Conservation (phyloP, 1,140 invertebrate genomes). For the Drosophila dunni region DNA sequence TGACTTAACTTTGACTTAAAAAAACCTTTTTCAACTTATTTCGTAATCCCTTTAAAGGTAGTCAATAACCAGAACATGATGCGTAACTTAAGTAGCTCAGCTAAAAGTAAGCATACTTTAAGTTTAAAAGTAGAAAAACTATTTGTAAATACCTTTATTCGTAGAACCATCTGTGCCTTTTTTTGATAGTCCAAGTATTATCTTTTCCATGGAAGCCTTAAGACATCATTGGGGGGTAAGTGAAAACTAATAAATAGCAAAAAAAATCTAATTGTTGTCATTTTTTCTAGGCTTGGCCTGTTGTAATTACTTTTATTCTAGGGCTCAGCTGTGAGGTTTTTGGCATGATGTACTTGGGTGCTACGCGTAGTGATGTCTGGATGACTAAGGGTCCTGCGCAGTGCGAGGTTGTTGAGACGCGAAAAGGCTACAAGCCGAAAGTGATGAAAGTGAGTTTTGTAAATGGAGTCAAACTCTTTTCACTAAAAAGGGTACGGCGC, state of each 20-base stretch:
- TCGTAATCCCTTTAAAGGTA: too few relatives aligned
- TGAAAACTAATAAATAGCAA: background rate
- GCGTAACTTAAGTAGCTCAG: too few relatives aligned
- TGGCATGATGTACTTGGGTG: constrained; percentile 6
- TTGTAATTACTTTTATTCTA: constrained; percentile 26
- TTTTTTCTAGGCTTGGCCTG: constrained; percentile 24
- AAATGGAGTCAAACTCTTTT: background rate
- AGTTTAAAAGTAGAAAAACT: too few relatives aligned
- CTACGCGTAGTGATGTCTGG: constrained; percentile 54
- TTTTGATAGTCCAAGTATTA: constrained; percentile 10
- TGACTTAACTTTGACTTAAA: too few relatives aligned
- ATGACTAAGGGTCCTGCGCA: constrained; percentile 21
- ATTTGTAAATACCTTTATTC: background rate
- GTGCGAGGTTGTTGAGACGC: constrained; percentile 34
- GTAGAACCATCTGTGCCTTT: constrained; percentile 28
- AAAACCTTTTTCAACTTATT: too few relatives aligned
- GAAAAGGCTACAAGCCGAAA: background rate
- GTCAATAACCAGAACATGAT: too few relatives aligned
- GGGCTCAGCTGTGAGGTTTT: constrained; percentile 24
- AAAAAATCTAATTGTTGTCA: background rate
- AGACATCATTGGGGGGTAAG: constrained; percentile 33
- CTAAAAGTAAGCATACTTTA: too few relatives aligned
- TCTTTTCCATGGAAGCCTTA: constrained; percentile 6
- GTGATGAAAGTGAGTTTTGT: background rate
- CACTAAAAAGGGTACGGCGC: too few relatives aligned